phyloP scores from a whole-genome alignment of 2,797 vertebrate species.

The Tadarida brasiliensis region DNA sequence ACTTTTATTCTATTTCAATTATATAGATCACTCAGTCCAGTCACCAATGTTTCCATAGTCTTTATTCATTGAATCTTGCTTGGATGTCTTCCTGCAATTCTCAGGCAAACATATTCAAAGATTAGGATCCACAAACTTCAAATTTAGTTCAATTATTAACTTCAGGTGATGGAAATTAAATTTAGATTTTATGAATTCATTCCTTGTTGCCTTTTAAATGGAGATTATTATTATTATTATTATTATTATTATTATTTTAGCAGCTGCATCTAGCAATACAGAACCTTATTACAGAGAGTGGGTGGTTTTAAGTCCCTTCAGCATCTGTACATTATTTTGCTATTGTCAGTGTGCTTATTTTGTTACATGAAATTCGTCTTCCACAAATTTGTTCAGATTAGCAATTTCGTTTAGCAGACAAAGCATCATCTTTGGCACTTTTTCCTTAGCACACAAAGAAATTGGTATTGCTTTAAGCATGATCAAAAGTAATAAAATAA shows the following conservation, averaged over 20 bases:
- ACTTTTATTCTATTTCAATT: neutral
- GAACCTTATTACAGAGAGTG: conserved; percentile 19
- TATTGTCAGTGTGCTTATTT: conserved; percentile 38
- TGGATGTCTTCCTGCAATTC: neutral
- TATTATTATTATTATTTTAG: neutral
- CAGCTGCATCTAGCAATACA: conserved; percentile 27
- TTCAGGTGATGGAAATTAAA: conserved; percentile 14
- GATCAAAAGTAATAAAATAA: conserved; percentile 11
- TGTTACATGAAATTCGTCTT: conserved; percentile 28
- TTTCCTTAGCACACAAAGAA: neutral
- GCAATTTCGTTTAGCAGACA: neutral
- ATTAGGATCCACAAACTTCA: neutral
- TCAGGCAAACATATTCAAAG: neutral
- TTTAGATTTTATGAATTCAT: conserved; percentile 28
- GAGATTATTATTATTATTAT: neutral
- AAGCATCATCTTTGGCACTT: neutral
- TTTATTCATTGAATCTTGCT: neutral
- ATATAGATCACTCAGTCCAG: neutral
- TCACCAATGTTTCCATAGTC: neutral
- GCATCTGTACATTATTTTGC: neutral
- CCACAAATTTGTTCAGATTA: neutral
- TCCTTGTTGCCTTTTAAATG: neutral
- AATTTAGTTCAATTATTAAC: neutral
- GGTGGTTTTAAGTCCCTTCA: neutral
- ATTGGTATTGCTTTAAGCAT: neutral